Evolutionary conservation across 2,797 vertebrate genomes (phyloP).

Genomic region (Peromyscus nudipes): DNA sequence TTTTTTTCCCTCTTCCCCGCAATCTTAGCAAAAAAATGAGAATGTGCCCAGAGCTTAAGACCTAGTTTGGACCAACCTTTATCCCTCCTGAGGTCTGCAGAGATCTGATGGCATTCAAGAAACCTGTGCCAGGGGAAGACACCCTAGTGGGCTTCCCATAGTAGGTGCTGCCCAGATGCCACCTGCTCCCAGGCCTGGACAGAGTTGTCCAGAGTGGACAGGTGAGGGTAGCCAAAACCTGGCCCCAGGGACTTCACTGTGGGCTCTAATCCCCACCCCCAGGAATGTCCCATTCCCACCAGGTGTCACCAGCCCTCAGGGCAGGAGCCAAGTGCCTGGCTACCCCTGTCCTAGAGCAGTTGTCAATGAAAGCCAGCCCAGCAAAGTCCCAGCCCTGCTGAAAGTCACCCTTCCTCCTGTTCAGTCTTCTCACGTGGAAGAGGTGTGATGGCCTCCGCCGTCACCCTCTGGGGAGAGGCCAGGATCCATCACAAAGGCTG

Average conservation of each 20-base stretch:
- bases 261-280: not conserved
- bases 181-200: not conserved
- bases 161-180: not conserved
- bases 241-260: not conserved
- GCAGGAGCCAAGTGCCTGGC: not conserved
- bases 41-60: not conserved
- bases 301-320: not conserved
- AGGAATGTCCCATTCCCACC: not conserved
- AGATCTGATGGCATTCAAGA: not conserved
- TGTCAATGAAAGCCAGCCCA: not conserved
- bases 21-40: conserved; percentile 61
- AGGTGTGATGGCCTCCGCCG: fast-evolving
- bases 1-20: not conserved
- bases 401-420: not conserved
- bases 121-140: not conserved
- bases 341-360: fast-evolving
- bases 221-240: not conserved
- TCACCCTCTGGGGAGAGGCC: not conserved
- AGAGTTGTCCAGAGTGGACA: too few species aligned
- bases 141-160: not conserved
- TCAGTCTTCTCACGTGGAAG: not conserved
- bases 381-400: not conserved
- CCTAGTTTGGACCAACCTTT: not conserved
- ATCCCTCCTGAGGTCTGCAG: not conserved
- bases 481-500: fast-evolving